Percentiles rank a stretch among this genome's conserved stretches.
Evolutionary conservation across 23 tunicate species (phyloP).

Genomic region (Halocynthia aurantium): DNA sequence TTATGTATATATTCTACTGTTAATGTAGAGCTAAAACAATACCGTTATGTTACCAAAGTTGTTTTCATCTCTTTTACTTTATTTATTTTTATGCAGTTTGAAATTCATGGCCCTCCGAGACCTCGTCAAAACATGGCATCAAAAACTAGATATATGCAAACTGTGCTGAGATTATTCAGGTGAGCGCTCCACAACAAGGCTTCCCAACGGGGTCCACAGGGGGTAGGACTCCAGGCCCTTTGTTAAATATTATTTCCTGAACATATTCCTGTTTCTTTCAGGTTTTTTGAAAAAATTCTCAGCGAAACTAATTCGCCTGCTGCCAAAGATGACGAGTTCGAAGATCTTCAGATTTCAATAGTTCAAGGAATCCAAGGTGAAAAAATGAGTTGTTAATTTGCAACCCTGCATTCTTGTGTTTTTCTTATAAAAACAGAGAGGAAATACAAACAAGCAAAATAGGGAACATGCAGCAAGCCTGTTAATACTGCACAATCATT

Average conservation of each 20-base stretch:
- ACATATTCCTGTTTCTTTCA: neutral
- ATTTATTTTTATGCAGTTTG: slow-evolving; percentile 6
- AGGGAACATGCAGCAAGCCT: too few relatives aligned
- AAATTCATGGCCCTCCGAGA: slow-evolving; percentile 44
- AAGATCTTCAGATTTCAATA: neutral
- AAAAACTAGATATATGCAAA: slow-evolving; percentile 45
- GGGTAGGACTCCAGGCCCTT: too few relatives aligned
- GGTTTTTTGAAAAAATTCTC: slow-evolving; percentile 17
- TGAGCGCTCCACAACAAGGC: too few relatives aligned
- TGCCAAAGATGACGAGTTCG: neutral
- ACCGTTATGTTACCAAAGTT: neutral
- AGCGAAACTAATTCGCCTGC: neutral
- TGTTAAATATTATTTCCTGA: neutral
- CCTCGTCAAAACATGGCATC: slow-evolving; percentile 21
- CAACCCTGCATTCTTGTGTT: too few relatives aligned
- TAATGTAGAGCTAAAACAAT: too few relatives aligned
- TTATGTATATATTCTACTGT: too few relatives aligned
- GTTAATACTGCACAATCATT: too few relatives aligned
- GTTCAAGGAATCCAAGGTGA: slow-evolving; percentile 15
- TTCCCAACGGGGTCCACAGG: too few relatives aligned
- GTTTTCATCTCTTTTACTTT: neutral
- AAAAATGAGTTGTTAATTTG: too few relatives aligned
- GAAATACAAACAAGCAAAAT: too few relatives aligned
- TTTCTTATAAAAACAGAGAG: too few relatives aligned
- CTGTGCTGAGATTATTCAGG: slow-evolving; percentile 36